A percentile compares a stretch with the other conserved stretches of the same genome.
Evolutionary conservation across 2,113 vertebrate species (phyloP).

Genomic region (Eudyptes chrysolophus): DNA sequence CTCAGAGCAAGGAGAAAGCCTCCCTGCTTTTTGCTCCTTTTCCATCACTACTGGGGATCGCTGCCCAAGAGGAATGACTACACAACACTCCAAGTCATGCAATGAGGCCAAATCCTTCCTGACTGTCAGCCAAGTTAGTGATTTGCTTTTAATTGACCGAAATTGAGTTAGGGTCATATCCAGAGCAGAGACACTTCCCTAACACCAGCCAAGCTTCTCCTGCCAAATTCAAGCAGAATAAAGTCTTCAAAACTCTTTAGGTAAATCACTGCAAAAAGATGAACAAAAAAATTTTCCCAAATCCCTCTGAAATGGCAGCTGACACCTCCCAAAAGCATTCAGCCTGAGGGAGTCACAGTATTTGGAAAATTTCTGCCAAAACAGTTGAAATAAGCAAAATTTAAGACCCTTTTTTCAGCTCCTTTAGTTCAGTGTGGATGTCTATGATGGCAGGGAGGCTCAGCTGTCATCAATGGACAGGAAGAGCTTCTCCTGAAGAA

Average conservation of each 20-base stretch:
- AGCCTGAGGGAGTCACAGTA: not conserved
- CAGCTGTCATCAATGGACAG: not conserved
- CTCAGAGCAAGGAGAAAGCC: not conserved
- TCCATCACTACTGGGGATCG: not conserved
- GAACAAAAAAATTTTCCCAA: not conserved
- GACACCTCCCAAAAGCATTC: not conserved
- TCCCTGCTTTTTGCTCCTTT: not conserved
- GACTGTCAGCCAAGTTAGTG: not conserved
- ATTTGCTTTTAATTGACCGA: not conserved
- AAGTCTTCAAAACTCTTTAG: not conserved
- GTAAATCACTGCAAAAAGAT: not conserved
- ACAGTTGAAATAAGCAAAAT: not conserved
- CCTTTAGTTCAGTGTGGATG: not conserved
- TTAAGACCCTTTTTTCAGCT: not conserved
- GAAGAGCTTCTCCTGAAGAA: not conserved
- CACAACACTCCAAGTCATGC: not conserved
- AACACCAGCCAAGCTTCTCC: not conserved
- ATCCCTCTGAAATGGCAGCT: not conserved
- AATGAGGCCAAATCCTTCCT: not conserved
- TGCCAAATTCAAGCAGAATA: not conserved
- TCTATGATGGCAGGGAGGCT: fast-evolving
- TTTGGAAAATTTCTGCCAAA: not conserved
- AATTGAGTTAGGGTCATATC: not conserved
- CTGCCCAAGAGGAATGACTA: not conserved
- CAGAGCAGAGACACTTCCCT: not conserved